These are phyloP conservation scores for Melanotaenia parkinsoni DNA, from an alignment of 2,797 vertebrate genomes.

Conservation along the genomic window DNA sequence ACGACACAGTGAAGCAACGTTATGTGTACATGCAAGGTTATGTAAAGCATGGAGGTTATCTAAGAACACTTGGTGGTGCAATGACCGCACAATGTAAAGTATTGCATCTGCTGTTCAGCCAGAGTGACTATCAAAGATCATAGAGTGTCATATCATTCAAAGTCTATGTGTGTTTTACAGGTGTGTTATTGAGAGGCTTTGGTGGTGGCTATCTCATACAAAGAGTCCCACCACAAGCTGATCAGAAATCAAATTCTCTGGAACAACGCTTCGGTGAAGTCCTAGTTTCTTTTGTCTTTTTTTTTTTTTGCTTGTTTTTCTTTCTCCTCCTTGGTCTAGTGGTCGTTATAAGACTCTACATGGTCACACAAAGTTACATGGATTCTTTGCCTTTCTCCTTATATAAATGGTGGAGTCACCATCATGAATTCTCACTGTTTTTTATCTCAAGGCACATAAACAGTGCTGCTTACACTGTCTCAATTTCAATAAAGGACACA, in stretches of 20 bases:
- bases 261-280: conserved; percentile 54
- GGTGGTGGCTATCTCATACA: conserved; percentile 35
- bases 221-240: conserved; percentile 28
- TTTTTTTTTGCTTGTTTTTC: background rate
- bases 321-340: conserved; percentile 40
- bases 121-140: conserved; percentile 72
- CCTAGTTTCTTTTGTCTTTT: conserved; percentile 24
- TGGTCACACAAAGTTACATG: conserved; percentile 39
- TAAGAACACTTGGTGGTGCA: conserved; percentile 85
- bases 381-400: conserved; percentile 54
- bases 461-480: conserved; percentile 84
- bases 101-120: conserved; percentile 81
- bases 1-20: conserved; percentile 56
- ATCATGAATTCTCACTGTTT: conserved; percentile 46
- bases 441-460: conserved; percentile 85
- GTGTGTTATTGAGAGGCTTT: conserved; percentile 45
- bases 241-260: conserved; percentile 59
- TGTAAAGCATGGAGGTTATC: conserved; percentile 72
- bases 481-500: conserved; percentile 74
- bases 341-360: conserved; percentile 37
- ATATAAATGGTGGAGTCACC: conserved; percentile 39
- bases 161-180: conserved; percentile 32
- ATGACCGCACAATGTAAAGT: conserved; percentile 80
- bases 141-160: conserved; percentile 63
- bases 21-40: conserved; percentile 67